Evolutionary conservation across 2,797 vertebrate genomes (phyloP), one percentile per base, ranked within the genome.

Genomic region (Caiman crocodilus): DNA sequence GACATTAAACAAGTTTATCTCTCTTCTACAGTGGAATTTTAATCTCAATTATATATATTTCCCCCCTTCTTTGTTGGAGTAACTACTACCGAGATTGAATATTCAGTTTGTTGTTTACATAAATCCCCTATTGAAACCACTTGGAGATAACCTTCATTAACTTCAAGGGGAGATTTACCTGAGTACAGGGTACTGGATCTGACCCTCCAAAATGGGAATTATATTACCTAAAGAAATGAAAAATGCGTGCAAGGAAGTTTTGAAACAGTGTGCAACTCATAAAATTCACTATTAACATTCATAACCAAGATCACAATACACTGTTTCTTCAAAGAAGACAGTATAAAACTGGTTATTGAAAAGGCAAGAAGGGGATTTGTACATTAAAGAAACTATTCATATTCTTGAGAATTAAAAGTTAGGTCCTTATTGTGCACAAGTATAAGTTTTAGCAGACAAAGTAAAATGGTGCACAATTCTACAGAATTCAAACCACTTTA

Each of bases 401-500:
- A 63, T 13, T 35, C 25, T 42, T 84, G 14, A 64, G 61, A 82
- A 71, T 50, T 82, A 42, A 88, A 85, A 15, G 42, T 81, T 79
- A 61, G 2, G 2, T 55, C 65, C 61, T 30, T 88, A 67, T 0
- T 77, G 32, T 7, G 3, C 69, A 26, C 23, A 15, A 23, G 26
- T 16, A 50, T 35, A 73, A 23, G 35, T 73, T 73, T 73, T 73
- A 60, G 17, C 50, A 1, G 82, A 74, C 23, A 86, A 76, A 90
- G 14, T 56, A 55, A 78, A 83, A 21, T 7, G 81, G 10, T 69
- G 91, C 73, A 76, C 5, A 79, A 23, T 50, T 87, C 77, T 30
- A 60, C 0, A 0, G 21, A 5, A 77, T 65, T 57, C 42, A 14
- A 14, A 50, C 57, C 18, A 16, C 58, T 77, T 26, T 50, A 14